Conservation (phyloP, 2,113 vertebrate species). For the Echinops telfairi region DNA sequence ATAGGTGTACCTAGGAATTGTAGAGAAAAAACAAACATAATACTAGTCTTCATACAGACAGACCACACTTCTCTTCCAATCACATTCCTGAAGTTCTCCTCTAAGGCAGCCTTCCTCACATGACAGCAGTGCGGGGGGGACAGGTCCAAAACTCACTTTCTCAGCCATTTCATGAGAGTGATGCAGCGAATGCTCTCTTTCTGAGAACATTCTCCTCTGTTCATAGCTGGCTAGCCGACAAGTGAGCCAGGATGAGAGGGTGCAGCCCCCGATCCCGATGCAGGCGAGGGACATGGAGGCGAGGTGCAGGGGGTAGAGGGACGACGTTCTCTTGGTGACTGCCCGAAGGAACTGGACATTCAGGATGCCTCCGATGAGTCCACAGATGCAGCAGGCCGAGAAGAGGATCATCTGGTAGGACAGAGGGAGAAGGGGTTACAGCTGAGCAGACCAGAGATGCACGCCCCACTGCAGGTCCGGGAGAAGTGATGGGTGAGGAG, state of each 20-base stretch:
- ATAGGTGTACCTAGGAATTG: conserved; percentile 81
- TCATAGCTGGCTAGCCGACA: conserved; percentile 98
- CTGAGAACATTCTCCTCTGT: conserved; percentile 99
- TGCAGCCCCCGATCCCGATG: conserved; percentile 96
- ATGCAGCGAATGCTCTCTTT: conserved; percentile 98
- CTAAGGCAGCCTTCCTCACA: conserved; percentile 55
- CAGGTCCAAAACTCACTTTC: conserved; percentile 91
- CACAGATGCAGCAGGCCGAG: conserved; percentile 99
- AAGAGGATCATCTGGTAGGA: conserved; percentile 97
- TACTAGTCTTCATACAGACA: conserved; percentile 62
- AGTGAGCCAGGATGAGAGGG: conserved; percentile 98
- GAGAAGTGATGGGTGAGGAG: no score
- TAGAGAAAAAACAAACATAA: conserved; percentile 76
- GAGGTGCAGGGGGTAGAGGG: conserved; percentile 93
- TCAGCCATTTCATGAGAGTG: conserved; percentile 98
- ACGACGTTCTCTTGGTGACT: conserved; percentile 92
- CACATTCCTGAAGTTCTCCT: conserved; percentile 75
- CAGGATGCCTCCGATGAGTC: conserved; percentile 98
- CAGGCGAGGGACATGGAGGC: conserved; percentile 97
- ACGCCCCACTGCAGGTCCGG: rapidly evolving
- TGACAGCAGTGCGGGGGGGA: conserved; percentile 56
- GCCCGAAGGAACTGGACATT: conserved; percentile 99
- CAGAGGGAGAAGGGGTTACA: conserved; percentile 61
- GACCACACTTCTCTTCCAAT: conserved; percentile 73
- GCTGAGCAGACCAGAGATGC: rapidly evolving